These are phyloP conservation scores for Ctenopoma multispine DNA, from an alignment of 2,797 vertebrate genomes.

Conservation along the genomic window DNA sequence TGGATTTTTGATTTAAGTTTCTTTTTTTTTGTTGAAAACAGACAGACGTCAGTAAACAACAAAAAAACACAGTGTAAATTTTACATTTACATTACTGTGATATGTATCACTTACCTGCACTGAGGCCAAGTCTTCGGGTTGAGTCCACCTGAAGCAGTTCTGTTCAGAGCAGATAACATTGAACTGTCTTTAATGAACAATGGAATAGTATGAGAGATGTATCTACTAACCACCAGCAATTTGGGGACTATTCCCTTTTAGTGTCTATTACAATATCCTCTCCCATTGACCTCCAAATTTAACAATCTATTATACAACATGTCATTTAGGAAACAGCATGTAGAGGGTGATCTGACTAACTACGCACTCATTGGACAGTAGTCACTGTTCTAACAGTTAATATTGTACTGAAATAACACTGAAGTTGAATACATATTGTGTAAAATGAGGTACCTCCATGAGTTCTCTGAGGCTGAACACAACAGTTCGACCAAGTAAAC, in stretches of 20 bases:
- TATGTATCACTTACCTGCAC: conserved; percentile 52
- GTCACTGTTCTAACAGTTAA: neutral
- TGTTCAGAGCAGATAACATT: conserved; percentile 56
- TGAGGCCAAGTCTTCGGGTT: neutral
- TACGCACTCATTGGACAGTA: neutral
- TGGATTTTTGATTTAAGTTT: neutral
- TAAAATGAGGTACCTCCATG: conserved; percentile 67
- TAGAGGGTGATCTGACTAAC: neutral
- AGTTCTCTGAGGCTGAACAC: conserved; percentile 68
- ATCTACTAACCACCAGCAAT: neutral
- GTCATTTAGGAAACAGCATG: neutral
- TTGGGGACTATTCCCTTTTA: neutral
- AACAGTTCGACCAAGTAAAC: conserved; percentile 40
- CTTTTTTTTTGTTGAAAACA: neutral
- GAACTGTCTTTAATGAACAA: neutral
- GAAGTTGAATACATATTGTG: neutral
- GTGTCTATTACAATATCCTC: neutral
- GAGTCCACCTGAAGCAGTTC: conserved; percentile 70
- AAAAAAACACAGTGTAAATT: neutral
- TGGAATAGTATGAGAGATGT: neutral
- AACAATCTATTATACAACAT: neutral
- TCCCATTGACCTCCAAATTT: neutral
- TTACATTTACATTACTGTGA: neutral
- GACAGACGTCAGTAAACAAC: neutral
- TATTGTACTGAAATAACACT: neutral